Evolutionary conservation across 2,888 invertebrate genomes (phyloP), one percentile per base, ranked within the genome.

Genomic region (Microctonus brassicae): DNA sequence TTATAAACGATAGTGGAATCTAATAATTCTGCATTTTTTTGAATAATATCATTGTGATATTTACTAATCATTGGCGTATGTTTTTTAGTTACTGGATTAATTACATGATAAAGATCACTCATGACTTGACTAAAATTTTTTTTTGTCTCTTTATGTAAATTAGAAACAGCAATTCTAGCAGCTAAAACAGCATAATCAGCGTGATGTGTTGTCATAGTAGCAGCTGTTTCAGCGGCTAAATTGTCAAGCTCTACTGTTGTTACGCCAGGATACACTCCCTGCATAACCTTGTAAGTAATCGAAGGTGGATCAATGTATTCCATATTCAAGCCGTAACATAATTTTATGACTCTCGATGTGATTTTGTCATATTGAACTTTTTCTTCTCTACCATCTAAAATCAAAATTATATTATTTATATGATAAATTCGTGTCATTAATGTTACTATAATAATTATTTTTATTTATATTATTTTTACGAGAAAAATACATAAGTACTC

Each of bases 211-310:
- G 99, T 98, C 94, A 98, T 95, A 34, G 96, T 96, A 11, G 99
- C 99, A n/a, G 99, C 97, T 52, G 96, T 99, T 89, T 99, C 99
- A 0, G 99, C 99, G 57, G 99, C 99, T 76, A 99, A 89, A 86
- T 98, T 99, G 88, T 99, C 99, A 79, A 99, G 89, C 86, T 99
- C 98, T 20, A 97, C 94, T 0, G 99, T 99, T 7, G 97, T 97
- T 1, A 99, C 98, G 13, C 99, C 99, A 73, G 95, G 93, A 87
- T 98, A 99, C 52, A 99, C 90, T 0, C 99, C 99, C 88, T 90
- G 95, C 78, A 99, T 97, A 0, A 99, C 98, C 89, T 97, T 97
- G 76, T 95, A 88, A 0, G 97, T 96, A 74, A 97, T 95, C 61
- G 93, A 90, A 10, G 95, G 91, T 34, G 99, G 98, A 87, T 98